Evolutionary conservation across 2,797 vertebrate genomes (phyloP), one percentile per base, ranked within the genome.

Genomic region (Erethizon dorsatum): DNA sequence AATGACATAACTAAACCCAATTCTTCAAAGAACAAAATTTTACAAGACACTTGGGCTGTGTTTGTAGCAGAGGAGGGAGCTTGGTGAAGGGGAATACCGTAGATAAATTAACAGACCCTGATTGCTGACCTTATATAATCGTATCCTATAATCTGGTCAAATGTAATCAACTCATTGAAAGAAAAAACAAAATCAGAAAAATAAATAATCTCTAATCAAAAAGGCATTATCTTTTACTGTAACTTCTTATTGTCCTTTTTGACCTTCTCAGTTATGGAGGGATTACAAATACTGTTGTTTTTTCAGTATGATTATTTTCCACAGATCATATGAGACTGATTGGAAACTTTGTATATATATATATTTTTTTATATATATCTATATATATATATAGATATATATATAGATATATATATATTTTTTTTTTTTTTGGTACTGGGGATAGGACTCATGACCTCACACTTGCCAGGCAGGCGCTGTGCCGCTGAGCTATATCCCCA

Each of bases 291-390:
- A 94, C 94, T 97, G 97, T 94, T 93, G 80, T 93, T 93, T 97
- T 92, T 92, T 67, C 93, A 91, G 77, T 96, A 95, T 97, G 95
- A 83, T 83, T 98, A 90, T 98, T 98, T 98, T 97, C 82, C 92
- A 88, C 87, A 91, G 97, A 97, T 97, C 91, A 96, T 97, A 97
- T 94, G 98, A 98, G 97, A 98, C 97, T 98, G 97, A 98, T 98
- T 97, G 97, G 83, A 92, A 95, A 97, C 88, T 73, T 6, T 97
- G 22, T 57, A 57, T n/a, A n/a, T n/a, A n/a, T n/a, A n/a, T n/a
- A n/a, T n/a, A n/a, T n/a, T n/a, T n/a, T n/a, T n/a, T n/a, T n/a
- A n/a, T n/a, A n/a, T n/a, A n/a, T n/a, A n/a, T n/a, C n/a, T n/a
- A n/a, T n/a, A n/a, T n/a, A n/a, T n/a, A n/a, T n/a, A n/a, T n/a